These are phyloP conservation scores for Adoxophyes honmai DNA, from an alignment of 1,140 invertebrate species.

Conservation along the genomic window DNA sequence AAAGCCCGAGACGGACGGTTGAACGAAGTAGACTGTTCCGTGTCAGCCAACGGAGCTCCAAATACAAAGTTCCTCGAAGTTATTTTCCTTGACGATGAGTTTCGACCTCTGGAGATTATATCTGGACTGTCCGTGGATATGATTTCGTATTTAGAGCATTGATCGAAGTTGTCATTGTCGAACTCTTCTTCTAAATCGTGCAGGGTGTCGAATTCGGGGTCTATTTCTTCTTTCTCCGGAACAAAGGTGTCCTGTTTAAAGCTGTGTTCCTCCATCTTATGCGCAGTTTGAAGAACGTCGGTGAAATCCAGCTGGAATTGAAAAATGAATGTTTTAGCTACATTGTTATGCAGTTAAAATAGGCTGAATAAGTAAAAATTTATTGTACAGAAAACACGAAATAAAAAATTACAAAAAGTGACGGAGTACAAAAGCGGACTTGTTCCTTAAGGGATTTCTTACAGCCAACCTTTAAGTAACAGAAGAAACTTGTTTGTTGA, in stretches of 20 bases:
- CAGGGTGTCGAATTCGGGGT: slow-evolving; percentile 46
- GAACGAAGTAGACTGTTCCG: slow-evolving; percentile 61
- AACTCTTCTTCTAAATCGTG: slow-evolving; percentile 71
- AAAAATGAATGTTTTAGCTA: not conserved
- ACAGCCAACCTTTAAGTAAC: too few species aligned
- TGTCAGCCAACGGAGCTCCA: slow-evolving; percentile 62
- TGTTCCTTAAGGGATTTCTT: too few species aligned
- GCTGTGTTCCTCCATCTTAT: slow-evolving; percentile 17
- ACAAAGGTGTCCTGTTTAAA: slow-evolving; percentile 41
- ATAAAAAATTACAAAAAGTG: too few species aligned
- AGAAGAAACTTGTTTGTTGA: too few species aligned
- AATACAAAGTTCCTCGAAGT: slow-evolving; percentile 60
- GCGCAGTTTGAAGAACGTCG: slow-evolving; percentile 36
- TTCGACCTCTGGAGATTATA: slow-evolving; percentile 56
- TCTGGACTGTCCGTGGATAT: slow-evolving; percentile 72
- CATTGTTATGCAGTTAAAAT: too few species aligned
- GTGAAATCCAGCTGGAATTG: slow-evolving; percentile 61
- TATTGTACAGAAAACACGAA: too few species aligned
- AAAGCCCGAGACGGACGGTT: slow-evolving; percentile 57
- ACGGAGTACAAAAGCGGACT: too few species aligned
- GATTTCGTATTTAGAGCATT: slow-evolving; percentile 72
- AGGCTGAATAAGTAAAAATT: too few species aligned
- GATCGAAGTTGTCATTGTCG: slow-evolving; percentile 52
- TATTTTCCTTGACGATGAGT: slow-evolving; percentile 46
- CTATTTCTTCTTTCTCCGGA: slow-evolving; percentile 53